phyloP scores from a whole-genome alignment of 2,888 invertebrate genomes.

The Lycia hirtaria region DNA sequence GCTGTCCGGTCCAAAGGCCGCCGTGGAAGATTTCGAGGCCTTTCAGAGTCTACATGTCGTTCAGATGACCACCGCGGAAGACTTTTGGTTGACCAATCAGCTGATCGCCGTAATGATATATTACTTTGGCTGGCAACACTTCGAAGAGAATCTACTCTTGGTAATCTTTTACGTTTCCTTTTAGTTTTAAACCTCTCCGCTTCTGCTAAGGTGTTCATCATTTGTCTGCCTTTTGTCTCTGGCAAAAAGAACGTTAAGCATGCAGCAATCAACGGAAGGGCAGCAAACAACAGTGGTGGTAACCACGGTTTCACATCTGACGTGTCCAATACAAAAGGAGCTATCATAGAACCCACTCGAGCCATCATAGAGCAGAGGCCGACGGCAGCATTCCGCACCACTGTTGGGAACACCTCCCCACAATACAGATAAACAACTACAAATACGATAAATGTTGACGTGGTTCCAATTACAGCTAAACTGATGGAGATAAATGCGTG shows the following conservation, averaged over 20 bases:
- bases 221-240: constrained; percentile 86
- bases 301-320: constrained; percentile 13
- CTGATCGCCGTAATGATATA: no score
- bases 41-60: no score
- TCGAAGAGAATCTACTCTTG: no score
- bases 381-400: constrained; percentile 91
- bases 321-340: constrained; percentile 87
- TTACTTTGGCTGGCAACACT: no score
- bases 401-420: constrained; percentile 92
- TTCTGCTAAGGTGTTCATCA: constrained; percentile 93
- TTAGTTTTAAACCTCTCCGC: constrained; percentile 86
- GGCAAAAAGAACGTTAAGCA: constrained; percentile 86
- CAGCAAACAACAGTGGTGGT: constrained; percentile 32
- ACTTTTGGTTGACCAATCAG: no score
- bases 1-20: no score
- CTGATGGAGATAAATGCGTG: constrained; percentile 75
- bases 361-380: constrained; percentile 91
- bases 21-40: no score
- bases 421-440: constrained; percentile 94
- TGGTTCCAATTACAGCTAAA: constrained; percentile 90
- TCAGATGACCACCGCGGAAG: no score
- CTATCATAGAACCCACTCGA: constrained; percentile 90
- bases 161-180: not conserved
- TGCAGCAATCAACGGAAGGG: constrained; percentile 84
- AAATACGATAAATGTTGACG: constrained; percentile 93